These are phyloP conservation scores for Hyperoplus immaculatus DNA, from an alignment of 2,797 vertebrate species.

Conservation along the genomic window DNA sequence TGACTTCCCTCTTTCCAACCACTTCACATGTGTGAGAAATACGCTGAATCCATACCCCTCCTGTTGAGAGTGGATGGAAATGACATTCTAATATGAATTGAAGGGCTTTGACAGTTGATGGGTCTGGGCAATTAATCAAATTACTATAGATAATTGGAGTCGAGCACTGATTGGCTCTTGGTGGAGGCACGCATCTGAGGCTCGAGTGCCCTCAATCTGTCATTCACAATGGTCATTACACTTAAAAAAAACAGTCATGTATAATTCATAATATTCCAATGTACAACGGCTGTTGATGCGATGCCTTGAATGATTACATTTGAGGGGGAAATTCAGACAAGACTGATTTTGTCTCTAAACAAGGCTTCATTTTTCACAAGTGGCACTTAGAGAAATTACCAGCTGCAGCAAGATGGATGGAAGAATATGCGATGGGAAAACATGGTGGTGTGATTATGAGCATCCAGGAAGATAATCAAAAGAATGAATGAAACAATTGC, in stretches of 20 bases:
- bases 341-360: constrained; percentile 47
- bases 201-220: constrained; percentile 64
- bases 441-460: constrained; percentile 22
- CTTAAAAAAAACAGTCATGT: constrained; percentile 64
- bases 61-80: constrained; percentile 29
- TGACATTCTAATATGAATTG: constrained; percentile 35
- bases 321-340: constrained; percentile 17
- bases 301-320: constrained; percentile 5
- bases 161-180: constrained; percentile 46
- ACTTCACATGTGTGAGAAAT: constrained; percentile 38
- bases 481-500: constrained; percentile 47
- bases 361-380: constrained; percentile 44
- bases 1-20: constrained; percentile 49
- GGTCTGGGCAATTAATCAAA: constrained; percentile 45
- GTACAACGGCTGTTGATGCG: constrained; percentile 36
- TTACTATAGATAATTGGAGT: constrained; percentile 65
- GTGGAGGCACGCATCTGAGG: constrained; percentile 29
- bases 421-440: constrained; percentile 26
- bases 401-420: constrained; percentile 19
- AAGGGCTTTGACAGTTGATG: constrained; percentile 46
- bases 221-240: constrained; percentile 61
- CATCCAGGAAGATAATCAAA: constrained; percentile 18
- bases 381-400: constrained; percentile 62
- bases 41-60: constrained; percentile 29
- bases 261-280: constrained; percentile 64